Evolutionary conservation across 2,888 invertebrate species (phyloP), one percentile per base, ranked within the genome.

Genomic region (Masnerella sp.): DNA sequence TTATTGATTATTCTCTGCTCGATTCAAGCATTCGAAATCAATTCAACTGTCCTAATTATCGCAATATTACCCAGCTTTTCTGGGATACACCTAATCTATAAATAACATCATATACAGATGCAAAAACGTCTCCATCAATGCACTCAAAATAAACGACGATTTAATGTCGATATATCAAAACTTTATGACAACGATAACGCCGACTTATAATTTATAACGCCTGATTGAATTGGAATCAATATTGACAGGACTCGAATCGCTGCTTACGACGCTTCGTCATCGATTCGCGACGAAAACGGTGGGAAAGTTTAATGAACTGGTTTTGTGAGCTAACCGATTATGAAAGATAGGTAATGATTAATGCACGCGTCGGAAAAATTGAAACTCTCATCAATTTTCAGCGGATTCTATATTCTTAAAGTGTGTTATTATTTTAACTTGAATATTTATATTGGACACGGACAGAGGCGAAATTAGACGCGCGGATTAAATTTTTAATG

Each of bases 251-350:
- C 2, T 22, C 32, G 28, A 47, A 36, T 47, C 36, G 25, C 17
- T 32, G 15, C 36, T 59, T n/a, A n/a, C n/a, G 9, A 20, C 22
- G 22, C 25, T 25, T 36, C 25, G 47, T 36, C 36, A 59, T 45
- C 61, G 30, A 49, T 61, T 49, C 49, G 30, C 20, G 34, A 18
- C 18, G 30, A 38, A 61, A 61, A 47, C 12, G 28, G 15, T 18
- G 12, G 40, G 47, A 47, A 61, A 61, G 61, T 61, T 61, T 61
- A 61, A 61, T 47, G 61, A 61, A 49, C 61, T 61, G 40, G 18
- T 38, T 49, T 18, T 28, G 15, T 38, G 2, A 17, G 5, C 17
- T 25, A 17, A 43, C 14, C 12, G 14, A 36, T 59, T 47, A 36
- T 36, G 12, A 36, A 36, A 11, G 30, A 47, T 47, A 38, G 25